Evolutionary conservation across 2,113 vertebrate species (phyloP), one percentile per base, ranked within the genome.

Genomic region (Forbesichthys papilliferus): DNA sequence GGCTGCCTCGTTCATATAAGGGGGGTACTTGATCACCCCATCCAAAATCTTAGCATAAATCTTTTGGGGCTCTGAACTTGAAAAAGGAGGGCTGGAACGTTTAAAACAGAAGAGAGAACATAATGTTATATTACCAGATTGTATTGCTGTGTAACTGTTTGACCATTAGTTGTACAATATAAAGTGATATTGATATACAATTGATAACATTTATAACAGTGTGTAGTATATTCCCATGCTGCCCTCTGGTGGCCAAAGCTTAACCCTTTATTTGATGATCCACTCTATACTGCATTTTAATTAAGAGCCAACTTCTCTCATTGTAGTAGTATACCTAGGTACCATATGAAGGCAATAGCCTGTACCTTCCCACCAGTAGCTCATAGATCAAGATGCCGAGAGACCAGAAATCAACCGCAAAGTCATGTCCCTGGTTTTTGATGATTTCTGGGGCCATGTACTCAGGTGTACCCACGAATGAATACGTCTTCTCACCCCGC

Each of bases 401-500:
- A 16, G 93, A 94, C 94, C 95, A 95, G 74, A 94, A 94, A 74
- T 95, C 93, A 0, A 93, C 91, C 0, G 93, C 88, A 66, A 93
- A 94, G 85, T 95, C 94, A 4, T 95, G 94, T 5, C 95, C 95
- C 63, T 94, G 92, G 47, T 95, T 94, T 82, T 93, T 86, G 67
- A 95, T 92, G 79, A 95, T 93, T 88, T 95, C 94, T 0, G 94
- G 94, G 0, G 92, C 90, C 88, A 96, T 92, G 80, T 95, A 94
- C 82, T 94, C 93, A 0, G 94, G 93, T 9, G 95, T 95, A 0
- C 94, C 92, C 0, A 94, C 94, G 70, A 95, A 95, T 0, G 94
- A 94, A 69, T 92, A 96, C 0, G 92, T 94, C 80, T 95, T 95
- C 54, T 93, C 93, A 0, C 93, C 93, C 0, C 82, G 84, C 52